phyloP scores from a whole-genome alignment of 1,140 invertebrate genomes.

The Vanessa tameamea region DNA sequence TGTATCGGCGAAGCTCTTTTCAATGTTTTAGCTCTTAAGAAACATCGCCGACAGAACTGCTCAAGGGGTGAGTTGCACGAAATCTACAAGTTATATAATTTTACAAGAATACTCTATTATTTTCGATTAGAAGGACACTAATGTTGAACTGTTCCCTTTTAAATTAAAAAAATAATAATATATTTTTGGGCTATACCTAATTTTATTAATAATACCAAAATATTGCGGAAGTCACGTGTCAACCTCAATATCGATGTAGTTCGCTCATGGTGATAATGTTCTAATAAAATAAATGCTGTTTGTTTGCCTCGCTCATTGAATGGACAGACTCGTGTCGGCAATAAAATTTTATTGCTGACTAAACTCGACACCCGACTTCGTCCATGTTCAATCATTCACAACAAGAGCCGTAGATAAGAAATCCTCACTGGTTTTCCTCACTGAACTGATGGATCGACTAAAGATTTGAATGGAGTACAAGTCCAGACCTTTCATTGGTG shows the following conservation, averaged over 20 bases:
- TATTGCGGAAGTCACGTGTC: background rate
- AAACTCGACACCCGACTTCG: background rate
- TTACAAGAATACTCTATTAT: too few species aligned
- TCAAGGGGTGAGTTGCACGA: too few species aligned
- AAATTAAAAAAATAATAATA: background rate
- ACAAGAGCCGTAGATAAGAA: background rate
- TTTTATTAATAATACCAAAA: background rate
- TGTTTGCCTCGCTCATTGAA: constrained; percentile 3
- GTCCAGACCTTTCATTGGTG: too few species aligned
- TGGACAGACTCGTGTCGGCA: constrained; percentile 23
- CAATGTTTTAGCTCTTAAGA: too few species aligned
- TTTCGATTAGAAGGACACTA: too few species aligned
- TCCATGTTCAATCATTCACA: background rate
- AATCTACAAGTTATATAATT: too few species aligned
- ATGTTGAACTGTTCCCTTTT: too few species aligned
- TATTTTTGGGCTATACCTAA: background rate
- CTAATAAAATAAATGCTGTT: constrained; percentile 11
- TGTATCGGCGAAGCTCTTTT: too few species aligned
- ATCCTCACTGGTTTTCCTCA: background rate
- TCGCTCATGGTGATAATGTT: constrained; percentile 5
- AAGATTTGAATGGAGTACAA: too few species aligned
- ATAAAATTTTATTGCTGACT: constrained; percentile 26
- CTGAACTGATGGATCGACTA: too few species aligned
- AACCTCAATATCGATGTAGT: background rate
- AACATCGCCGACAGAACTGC: too few species aligned